Evolutionary conservation across 2,888 invertebrate genomes (phyloP), one percentile per base, ranked within the genome.

Genomic region (Hybos culiciformis): DNA sequence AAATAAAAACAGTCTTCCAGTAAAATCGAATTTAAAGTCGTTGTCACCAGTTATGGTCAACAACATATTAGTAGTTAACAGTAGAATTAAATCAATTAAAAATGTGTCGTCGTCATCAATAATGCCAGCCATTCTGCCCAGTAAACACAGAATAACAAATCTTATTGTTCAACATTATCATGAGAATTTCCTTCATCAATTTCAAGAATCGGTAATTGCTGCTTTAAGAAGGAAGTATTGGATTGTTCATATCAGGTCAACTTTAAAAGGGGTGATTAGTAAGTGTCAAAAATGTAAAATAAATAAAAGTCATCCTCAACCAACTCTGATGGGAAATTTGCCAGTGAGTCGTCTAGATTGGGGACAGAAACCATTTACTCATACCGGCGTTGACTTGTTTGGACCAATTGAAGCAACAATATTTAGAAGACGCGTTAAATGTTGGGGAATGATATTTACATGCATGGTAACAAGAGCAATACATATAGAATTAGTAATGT

Each of bases 341-440:
- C 48, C 44, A 2, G 18, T 20, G 4, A 40, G 34, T 20, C 9
- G 44, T 2, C 18, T 42, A 2, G 37, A 42, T 2, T 42, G 37
- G 9, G 37, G 44, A 18, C 18, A 23, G 2, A 24, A 44, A 5
- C 46, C 48, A 2, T 52, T 51, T 15, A 46, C 46, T 3, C 51
- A 52, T 31, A 49, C 50, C 8, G 53, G 51, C 0, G 18, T 53
- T 3, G 54, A 53, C 37, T 53, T 46, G 32, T 52, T 49, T 18
- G 51, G 51, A 4, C 50, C 51, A 5, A 18, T 51, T 9, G 29
- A 17, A 1, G 46, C 51, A 2, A 17, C 47, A 1, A 47, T 48
- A 9, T 46, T 47, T 2, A 43, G 44, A n/a, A 37, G 46, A 3
- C 18, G 18, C 11, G 47, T 48, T 17, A 50, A 49, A 8, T 46